phyloP scores from a whole-genome alignment of 2,888 invertebrate genomes.

The Ichneumoninae sp. region DNA sequence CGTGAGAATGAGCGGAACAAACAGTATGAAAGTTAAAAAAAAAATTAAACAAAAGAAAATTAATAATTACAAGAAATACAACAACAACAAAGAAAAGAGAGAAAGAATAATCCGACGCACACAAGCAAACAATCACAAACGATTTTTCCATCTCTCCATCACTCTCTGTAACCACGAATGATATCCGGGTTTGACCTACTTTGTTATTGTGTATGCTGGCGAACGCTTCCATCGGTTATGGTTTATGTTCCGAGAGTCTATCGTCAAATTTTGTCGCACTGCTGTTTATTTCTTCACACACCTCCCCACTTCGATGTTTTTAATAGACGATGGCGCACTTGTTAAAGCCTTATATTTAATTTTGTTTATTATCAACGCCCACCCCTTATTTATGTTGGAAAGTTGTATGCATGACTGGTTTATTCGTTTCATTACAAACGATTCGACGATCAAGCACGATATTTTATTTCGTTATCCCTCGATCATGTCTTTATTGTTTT shows the following conservation, averaged over 20 bases:
- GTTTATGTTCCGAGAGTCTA: conserved; percentile 59
- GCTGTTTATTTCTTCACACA: conserved; percentile 39
- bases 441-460: conserved; percentile 75
- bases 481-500: conserved; percentile 59
- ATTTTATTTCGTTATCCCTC: conserved; percentile 72
- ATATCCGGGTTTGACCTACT: conserved; percentile 60
- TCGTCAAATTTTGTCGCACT: conserved; percentile 45
- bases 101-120: conserved; percentile 63
- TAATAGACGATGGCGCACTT: conserved; percentile 42
- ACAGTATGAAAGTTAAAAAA: conserved; percentile 18
- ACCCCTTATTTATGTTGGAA: conserved; percentile 69
- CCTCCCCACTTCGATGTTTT: conserved; percentile 19
- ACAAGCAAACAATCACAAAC: conserved; percentile 62
- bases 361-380: conserved; percentile 31
- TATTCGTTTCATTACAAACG: conserved; percentile 21
- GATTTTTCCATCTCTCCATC: conserved; percentile 28
- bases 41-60: conserved; percentile 18
- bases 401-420: conserved; percentile 76
- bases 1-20: conserved; percentile 50
- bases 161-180: conserved; percentile 31
- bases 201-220: conserved; percentile 72
- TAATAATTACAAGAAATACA: conserved; percentile 59
- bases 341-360: conserved; percentile 39
- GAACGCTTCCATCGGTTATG: conserved; percentile 70
- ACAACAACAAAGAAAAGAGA: conserved; percentile 11